These are phyloP conservation scores for Orthonyx spaldingii DNA, from an alignment of 2,113 vertebrate species.

Conservation along the genomic window DNA sequence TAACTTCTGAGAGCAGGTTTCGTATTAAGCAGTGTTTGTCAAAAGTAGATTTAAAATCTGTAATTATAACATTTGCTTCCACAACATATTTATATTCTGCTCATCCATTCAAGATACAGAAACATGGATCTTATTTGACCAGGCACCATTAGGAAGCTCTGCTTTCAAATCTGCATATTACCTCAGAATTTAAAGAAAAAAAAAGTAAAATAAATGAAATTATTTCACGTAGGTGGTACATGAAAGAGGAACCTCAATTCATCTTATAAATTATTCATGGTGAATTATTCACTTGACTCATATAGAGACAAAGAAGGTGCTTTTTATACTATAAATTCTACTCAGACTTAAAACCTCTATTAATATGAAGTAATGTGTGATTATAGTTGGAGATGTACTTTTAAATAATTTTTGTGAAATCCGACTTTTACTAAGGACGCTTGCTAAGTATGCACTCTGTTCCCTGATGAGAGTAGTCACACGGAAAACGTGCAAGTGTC, in stretches of 20 bases:
- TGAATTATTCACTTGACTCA: constrained; percentile 31
- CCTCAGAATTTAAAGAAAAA: not conserved
- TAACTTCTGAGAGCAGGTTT: not conserved
- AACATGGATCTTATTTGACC: not conserved
- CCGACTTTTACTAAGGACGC: not conserved
- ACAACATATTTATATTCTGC: not conserved
- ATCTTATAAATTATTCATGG: constrained; percentile 53
- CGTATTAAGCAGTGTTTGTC: not conserved
- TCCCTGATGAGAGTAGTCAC: not conserved
- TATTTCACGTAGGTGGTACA: constrained; percentile 10
- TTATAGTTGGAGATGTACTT: not conserved
- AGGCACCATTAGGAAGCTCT: not conserved
- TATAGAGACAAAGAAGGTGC: constrained; percentile 1
- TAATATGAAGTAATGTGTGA: not conserved
- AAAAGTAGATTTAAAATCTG: constrained; percentile 40
- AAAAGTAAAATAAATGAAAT: constrained; percentile 31
- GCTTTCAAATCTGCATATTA: not conserved
- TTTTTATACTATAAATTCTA: constrained; percentile 17
- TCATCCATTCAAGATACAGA: not conserved
- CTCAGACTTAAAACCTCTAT: not conserved
- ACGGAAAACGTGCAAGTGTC: not conserved
- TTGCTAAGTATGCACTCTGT: not conserved
- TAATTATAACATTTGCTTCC: constrained; percentile 35
- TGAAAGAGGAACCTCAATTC: constrained; percentile 13
- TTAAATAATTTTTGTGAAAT: not conserved